Evolutionary conservation across 2,113 vertebrate genomes (phyloP), one percentile per base, ranked within the genome.

Genomic region (Pitta sordida): DNA sequence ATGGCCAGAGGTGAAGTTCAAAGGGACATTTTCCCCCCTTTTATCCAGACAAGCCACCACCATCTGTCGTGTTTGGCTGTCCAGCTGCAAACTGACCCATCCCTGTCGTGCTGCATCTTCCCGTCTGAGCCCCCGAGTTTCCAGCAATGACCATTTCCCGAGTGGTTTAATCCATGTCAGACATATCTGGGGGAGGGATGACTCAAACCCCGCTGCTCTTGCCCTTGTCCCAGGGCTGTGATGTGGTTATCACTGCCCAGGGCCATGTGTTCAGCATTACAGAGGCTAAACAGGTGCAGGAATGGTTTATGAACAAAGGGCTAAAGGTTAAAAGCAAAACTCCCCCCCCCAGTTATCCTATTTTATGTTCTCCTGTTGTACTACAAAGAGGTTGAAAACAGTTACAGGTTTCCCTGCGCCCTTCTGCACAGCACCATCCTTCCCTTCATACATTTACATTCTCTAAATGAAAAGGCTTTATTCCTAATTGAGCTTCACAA

Each of bases 251-350:
- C 92, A 83, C 24, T 83, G 80, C 41, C 39, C 68, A 77, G 1
- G 51, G 83, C 90, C 96, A 97, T 78, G 63, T 97, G 96, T 87
- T 96, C 67, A 44, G 81, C 81, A 71, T 95, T 97, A 95, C 53
- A 41, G 81, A 96, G 88, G 37, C 94, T 77, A 90, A 97, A 94
- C 95, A 96, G 96, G 91, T 93, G 96, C 93, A 93, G 73, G 71
- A 86, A 76, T 75, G 62, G 73, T 93, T 94, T 95, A 94, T 76
- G 94, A 94, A 93, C 82, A 70, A 67, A 91, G 91, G 88, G 60
- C 80, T 75, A 56, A 74, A 94, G 92, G 95, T 95, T 95, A 95
- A 97, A 97, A 95, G 70, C 71, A 83, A 88, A 90, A 93, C 46
- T 73, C 51, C n/a, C n/a, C 5, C 26, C 56, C 86, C 56, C 81